Evolutionary conservation across 2,888 invertebrate species (phyloP).

Genomic region (Drosophila histrio): DNA sequence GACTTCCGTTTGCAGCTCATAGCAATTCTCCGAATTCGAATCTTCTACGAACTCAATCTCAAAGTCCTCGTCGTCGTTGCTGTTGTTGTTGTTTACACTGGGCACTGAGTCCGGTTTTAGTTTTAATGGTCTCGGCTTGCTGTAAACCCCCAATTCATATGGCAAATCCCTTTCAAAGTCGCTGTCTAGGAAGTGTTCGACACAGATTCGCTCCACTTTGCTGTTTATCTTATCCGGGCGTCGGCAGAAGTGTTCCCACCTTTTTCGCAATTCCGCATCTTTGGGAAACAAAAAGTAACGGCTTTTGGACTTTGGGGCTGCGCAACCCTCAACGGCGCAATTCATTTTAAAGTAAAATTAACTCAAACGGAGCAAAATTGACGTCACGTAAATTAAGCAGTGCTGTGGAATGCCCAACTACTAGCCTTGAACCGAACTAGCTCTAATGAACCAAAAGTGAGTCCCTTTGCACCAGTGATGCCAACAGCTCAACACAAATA

Average conservation of each 20-base stretch:
- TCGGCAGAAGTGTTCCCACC: conserved; percentile 23
- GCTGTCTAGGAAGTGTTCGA: conserved; percentile 11
- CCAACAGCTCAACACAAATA: no score
- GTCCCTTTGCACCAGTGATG: no score
- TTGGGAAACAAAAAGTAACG: conserved; percentile 30
- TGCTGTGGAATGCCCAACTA: conserved; percentile 7
- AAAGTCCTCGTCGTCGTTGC: background rate
- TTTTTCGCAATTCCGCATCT: background rate
- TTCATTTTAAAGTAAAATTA: conserved; percentile 9
- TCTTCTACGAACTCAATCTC: background rate
- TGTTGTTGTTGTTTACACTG: background rate
- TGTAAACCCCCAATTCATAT: conserved; percentile 20
- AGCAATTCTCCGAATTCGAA: background rate
- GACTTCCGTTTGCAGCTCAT: background rate
- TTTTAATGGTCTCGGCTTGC: conserved; percentile 19
- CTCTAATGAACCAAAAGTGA: background rate
- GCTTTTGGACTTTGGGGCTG: background rate
- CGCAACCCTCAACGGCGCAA: conserved; percentile 26
- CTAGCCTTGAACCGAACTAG: background rate
- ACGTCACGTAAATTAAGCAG: conserved; percentile 13
- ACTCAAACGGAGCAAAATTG: conserved; percentile 21
- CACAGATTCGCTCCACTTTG: conserved; percentile 21
- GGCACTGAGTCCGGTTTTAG: conserved; percentile 18
- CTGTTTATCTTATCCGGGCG: conserved; percentile 5
- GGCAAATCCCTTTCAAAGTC: conserved; percentile 30